Evolutionary conservation across 2,888 invertebrate species (phyloP).

Genomic region (Scotopteryx bipunctaria): DNA sequence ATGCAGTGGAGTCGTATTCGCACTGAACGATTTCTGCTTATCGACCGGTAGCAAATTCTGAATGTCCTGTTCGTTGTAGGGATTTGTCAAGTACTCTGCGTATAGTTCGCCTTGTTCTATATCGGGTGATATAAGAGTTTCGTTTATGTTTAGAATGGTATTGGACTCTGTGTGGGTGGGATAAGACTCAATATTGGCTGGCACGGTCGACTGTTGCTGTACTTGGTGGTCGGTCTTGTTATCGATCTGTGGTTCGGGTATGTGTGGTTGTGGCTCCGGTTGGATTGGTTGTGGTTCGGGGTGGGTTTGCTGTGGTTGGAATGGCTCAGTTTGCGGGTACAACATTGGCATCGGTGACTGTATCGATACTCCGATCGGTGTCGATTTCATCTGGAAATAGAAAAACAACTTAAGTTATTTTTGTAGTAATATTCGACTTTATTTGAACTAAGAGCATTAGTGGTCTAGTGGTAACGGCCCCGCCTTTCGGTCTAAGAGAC

Average conservation of each 20-base stretch:
- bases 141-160: slow-evolving; percentile 33
- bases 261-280: slow-evolving; percentile 28
- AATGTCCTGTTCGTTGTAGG: slow-evolving; percentile 74
- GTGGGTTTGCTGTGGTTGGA: slow-evolving; percentile 33
- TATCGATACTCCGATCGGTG: slow-evolving; percentile 83
- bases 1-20: slow-evolving; percentile 72
- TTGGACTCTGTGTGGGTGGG: slow-evolving; percentile 34
- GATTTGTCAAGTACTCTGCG: slow-evolving; percentile 82
- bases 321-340: slow-evolving; percentile 52
- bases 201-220: too few species aligned
- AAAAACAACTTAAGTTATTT: too few species aligned
- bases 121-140: slow-evolving; percentile 38
- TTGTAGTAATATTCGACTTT: too few species aligned
- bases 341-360: slow-evolving; percentile 69
- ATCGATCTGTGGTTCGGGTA: slow-evolving; percentile 15
- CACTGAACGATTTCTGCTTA: slow-evolving; percentile 66
- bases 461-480: too few species aligned
- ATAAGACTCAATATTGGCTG: slow-evolving; percentile 38
- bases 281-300: slow-evolving; percentile 13
- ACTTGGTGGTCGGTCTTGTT: too few species aligned
- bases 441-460: too few species aligned
- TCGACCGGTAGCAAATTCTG: slow-evolving; percentile 43
- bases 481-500: too few species aligned
- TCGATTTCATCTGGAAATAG: slow-evolving; percentile 86
- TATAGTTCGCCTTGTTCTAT: slow-evolving; percentile 69